A percentile compares a stretch with the other conserved stretches of the same genome.
phyloP scores from a whole-genome alignment of 1,140 invertebrate species.

The Thalassaphorura encarpata region DNA sequence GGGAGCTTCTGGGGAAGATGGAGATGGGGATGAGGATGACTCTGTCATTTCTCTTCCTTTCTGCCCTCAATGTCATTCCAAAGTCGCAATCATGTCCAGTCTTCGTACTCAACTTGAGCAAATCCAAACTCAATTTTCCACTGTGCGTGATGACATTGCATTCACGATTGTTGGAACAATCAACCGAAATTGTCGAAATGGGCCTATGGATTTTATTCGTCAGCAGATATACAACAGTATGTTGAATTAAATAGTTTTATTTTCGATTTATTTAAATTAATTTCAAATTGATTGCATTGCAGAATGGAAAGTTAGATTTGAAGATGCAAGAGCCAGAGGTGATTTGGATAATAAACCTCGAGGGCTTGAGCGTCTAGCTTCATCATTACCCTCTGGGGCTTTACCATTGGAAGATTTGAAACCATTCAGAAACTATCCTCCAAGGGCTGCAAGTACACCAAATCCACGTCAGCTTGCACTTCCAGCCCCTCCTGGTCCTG shows the following conservation, averaged over 20 bases:
- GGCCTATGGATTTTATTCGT: conserved; percentile 27
- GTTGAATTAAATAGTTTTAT: background rate
- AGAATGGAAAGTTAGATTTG: conserved; percentile 11
- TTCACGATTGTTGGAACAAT: conserved; percentile 26
- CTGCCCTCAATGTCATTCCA: conserved; percentile 28
- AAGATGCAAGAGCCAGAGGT: conserved; percentile 2
- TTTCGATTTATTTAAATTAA: background rate
- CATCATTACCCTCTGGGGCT: too few relatives aligned
- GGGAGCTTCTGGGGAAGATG: background rate
- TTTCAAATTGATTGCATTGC: background rate
- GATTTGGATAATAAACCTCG: background rate
- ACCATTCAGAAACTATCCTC: too few relatives aligned
- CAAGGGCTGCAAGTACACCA: too few relatives aligned
- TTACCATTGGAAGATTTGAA: background rate
- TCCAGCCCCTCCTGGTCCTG: too few relatives aligned
- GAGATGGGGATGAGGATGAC: conserved; percentile 19
- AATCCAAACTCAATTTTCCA: conserved; percentile 17
- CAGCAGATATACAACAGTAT: conserved; percentile 25
- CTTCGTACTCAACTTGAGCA: conserved; percentile 16
- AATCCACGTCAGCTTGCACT: too few relatives aligned
- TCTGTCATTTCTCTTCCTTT: conserved; percentile 18
- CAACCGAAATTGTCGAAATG: conserved; percentile 16
- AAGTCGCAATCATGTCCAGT: conserved; percentile 21
- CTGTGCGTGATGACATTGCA: conserved; percentile 25
- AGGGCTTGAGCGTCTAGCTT: background rate